Percentiles rank a stretch among this genome's conserved stretches.
These are phyloP conservation scores for Lochmaea capreae DNA, from an alignment of 2,888 invertebrate genomes.

Conservation along the genomic window DNA sequence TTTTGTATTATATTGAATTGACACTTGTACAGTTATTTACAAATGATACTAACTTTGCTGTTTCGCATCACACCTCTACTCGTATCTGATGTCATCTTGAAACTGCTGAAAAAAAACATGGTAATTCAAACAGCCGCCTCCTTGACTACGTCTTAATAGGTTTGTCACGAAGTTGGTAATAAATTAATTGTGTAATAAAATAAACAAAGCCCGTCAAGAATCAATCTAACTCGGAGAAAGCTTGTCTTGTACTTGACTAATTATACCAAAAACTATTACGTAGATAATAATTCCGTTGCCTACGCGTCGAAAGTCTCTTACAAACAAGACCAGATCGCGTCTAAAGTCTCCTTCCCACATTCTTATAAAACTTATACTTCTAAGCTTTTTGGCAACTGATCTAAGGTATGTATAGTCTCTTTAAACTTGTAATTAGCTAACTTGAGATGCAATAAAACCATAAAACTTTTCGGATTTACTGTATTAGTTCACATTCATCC, in stretches of 20 bases:
- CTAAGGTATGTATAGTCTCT: too few species aligned
- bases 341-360: too few species aligned
- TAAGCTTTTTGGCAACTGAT: too few species aligned
- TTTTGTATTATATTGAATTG: background rate
- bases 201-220: slow-evolving; percentile 4
- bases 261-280: background rate
- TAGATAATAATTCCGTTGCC: background rate
- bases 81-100: too few species aligned
- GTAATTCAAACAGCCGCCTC: background rate
- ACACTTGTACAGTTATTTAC: background rate
- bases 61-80: too few species aligned
- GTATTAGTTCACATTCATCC: too few species aligned
- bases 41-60: too few species aligned
- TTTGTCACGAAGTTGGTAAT: slow-evolving; percentile 6
- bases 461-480: too few species aligned
- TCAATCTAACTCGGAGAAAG: slow-evolving; percentile 14
- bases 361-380: too few species aligned
- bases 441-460: too few species aligned
- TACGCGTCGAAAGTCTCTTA: background rate
- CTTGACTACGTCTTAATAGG: background rate
- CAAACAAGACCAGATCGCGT: background rate
- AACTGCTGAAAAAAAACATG: background rate
- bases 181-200: slow-evolving; percentile 6
- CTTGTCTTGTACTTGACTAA: background rate
- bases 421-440: too few species aligned